These are phyloP conservation scores for Pseudoatta argentina DNA, from an alignment of 1,140 invertebrate species.

Conservation along the genomic window DNA sequence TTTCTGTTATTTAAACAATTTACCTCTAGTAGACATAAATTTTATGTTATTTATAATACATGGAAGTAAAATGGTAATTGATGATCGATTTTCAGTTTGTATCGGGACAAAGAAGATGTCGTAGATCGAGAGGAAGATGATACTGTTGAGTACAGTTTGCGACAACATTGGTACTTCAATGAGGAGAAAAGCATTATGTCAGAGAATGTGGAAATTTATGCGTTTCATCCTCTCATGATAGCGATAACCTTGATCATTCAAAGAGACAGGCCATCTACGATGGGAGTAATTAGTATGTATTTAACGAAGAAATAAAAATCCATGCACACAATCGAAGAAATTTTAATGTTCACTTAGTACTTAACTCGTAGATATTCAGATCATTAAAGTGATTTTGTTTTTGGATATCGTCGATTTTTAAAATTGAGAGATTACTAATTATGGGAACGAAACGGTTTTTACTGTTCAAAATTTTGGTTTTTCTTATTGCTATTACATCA, in stretches of 20 bases:
- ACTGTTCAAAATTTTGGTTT: background rate
- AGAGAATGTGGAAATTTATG: constrained; percentile 89
- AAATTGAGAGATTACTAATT: background rate
- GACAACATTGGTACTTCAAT: constrained; percentile 89
- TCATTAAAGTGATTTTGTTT: background rate
- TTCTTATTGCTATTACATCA: background rate
- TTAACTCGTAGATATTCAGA: background rate
- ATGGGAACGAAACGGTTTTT: background rate
- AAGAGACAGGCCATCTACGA: constrained; percentile 88
- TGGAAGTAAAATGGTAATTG: background rate
- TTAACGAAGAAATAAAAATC: background rate
- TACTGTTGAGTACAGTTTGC: constrained; percentile 89
- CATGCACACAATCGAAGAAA: background rate
- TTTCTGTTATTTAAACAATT: background rate
- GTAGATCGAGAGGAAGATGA: constrained; percentile 90
- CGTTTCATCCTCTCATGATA: constrained; percentile 88
- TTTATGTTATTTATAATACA: background rate
- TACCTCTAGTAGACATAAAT: background rate
- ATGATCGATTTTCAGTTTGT: constrained; percentile 87
- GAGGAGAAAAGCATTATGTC: constrained; percentile 88
- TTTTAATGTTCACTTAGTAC: background rate
- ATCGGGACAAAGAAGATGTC: constrained; percentile 91
- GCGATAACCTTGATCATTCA: constrained; percentile 85
- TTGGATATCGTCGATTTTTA: background rate
- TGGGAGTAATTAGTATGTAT: constrained; percentile 87